Percentiles rank a stretch among this genome's conserved stretches.
Conservation (phyloP, 2,113 vertebrate genomes). For the Dromaius novaehollandiae region DNA sequence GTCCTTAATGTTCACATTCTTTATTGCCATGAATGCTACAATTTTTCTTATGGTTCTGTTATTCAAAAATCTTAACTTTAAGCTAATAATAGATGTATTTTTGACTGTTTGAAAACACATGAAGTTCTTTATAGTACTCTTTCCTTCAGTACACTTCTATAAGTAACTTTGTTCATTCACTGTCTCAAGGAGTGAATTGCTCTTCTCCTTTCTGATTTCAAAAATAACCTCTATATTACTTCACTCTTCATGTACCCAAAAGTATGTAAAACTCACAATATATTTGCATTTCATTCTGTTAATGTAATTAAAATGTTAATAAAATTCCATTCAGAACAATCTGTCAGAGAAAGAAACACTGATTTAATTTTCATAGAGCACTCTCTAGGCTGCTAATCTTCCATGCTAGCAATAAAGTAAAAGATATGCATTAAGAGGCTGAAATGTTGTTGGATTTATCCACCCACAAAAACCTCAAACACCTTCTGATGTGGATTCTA, state of each 20-base stretch:
- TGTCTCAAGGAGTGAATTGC: neutral
- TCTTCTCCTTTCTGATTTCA: neutral
- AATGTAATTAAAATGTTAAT: constrained; percentile 55
- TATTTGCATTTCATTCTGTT: constrained; percentile 22
- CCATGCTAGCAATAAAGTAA: constrained; percentile 12
- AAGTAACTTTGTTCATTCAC: neutral
- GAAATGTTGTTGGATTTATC: constrained; percentile 24
- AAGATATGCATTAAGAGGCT: neutral
- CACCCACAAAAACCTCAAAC: neutral
- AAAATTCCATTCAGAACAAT: constrained; percentile 45
- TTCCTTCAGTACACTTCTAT: neutral
- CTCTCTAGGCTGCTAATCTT: constrained; percentile 17
- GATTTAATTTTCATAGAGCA: constrained; percentile 32
- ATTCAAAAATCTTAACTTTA: neutral
- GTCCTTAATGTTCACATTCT: neutral
- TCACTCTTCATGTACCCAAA: neutral
- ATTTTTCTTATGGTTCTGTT: neutral
- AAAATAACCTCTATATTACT: neutral
- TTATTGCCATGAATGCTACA: neutral
- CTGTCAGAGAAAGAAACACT: constrained; percentile 24
- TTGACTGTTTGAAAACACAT: neutral
- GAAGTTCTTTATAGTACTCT: neutral
- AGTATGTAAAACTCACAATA: neutral
- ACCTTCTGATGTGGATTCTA: neutral
- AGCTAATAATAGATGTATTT: accelerated